phyloP scores from a whole-genome alignment of 2,113 vertebrate genomes.

The Pachypanchax playfairii region DNA sequence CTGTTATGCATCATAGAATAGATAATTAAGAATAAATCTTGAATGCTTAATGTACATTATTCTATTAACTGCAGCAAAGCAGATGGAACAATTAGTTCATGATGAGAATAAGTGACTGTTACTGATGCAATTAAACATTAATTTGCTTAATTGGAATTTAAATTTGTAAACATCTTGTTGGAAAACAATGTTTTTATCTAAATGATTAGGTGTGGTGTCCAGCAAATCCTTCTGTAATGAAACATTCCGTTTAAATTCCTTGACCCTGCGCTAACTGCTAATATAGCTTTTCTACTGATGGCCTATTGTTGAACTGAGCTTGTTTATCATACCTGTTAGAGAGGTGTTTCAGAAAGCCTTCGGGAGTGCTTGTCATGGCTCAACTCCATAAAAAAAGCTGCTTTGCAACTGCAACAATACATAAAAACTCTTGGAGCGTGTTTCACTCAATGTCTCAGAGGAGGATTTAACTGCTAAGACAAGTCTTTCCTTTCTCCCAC shows the following conservation, averaged over 20 bases:
- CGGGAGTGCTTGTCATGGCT: conserved; percentile 52
- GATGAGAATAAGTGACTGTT: conserved; percentile 13
- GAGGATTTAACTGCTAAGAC: conserved; percentile 71
- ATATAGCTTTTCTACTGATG: conserved; percentile 5
- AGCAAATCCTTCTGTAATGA: neutral
- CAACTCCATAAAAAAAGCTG: conserved; percentile 61
- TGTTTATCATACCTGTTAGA: conserved; percentile 59
- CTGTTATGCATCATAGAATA: neutral
- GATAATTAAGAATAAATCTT: neutral
- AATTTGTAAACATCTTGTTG: conserved; percentile 11
- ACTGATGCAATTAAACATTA: conserved; percentile 10
- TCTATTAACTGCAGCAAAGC: conserved; percentile 7
- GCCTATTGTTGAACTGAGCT: conserved; percentile 34
- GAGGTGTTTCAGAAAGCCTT: conserved; percentile 43
- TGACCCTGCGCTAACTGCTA: conserved; percentile 31
- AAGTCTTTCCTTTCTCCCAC: conserved; percentile 50
- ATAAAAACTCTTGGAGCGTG: conserved; percentile 62
- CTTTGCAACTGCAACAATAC: conserved; percentile 67
- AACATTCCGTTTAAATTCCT: conserved; percentile 19
- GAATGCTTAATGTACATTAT: neutral
- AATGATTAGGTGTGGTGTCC: conserved; percentile 1
- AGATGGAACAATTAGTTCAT: conserved; percentile 6
- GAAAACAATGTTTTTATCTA: conserved; percentile 2
- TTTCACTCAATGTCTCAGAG: conserved; percentile 60
- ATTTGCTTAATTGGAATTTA: conserved; percentile 17